Percentiles rank a stretch among this genome's conserved stretches.
Evolutionary conservation across 2,113 vertebrate genomes (phyloP).

Genomic region (Proterorhinus semilunaris): DNA sequence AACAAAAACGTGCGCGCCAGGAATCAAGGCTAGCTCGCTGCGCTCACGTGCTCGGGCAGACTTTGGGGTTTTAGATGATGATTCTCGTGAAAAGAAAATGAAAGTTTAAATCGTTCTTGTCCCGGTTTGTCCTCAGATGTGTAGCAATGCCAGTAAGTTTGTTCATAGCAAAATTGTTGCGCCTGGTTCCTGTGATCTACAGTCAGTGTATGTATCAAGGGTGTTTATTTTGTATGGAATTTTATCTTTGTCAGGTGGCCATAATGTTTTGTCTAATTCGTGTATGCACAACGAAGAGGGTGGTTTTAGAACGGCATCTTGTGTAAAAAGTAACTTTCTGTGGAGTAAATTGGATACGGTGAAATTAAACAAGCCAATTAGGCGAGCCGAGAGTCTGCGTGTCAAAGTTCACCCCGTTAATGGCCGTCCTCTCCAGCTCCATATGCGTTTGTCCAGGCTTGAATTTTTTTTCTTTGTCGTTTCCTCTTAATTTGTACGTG

Average conservation of each 20-base stretch:
- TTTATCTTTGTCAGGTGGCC: neutral
- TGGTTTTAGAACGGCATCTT: slow-evolving; percentile 34
- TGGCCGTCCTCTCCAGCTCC: slow-evolving; percentile 46
- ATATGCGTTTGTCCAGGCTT: slow-evolving; percentile 55
- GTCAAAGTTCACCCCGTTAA: slow-evolving; percentile 62
- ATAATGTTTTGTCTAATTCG: slow-evolving; percentile 11
- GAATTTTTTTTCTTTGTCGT: slow-evolving; percentile 33
- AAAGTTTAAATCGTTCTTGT: slow-evolving; percentile 18
- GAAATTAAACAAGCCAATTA: slow-evolving; percentile 73
- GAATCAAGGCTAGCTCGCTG: slow-evolving; percentile 43
- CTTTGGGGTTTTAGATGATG: slow-evolving; percentile 22
- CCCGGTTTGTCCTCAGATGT: neutral
- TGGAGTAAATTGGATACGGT: slow-evolving; percentile 56
- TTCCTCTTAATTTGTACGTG: slow-evolving; percentile 30
- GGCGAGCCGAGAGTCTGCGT: slow-evolving; percentile 61
- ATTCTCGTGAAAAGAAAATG: slow-evolving; percentile 22
- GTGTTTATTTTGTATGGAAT: neutral
- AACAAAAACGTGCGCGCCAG: slow-evolving; percentile 24
- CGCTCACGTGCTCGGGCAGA: slow-evolving; percentile 4
- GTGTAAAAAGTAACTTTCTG: slow-evolving; percentile 33
- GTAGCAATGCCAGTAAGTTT: neutral
- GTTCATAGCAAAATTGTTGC: too few species aligned
- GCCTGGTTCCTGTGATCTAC: too few species aligned
- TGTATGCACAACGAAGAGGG: neutral
- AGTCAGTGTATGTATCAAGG: too few species aligned